A percentile compares a stretch with the other conserved stretches of the same genome.
These are phyloP conservation scores for Netelia virgata DNA, from an alignment of 2,888 invertebrate species.

Conservation along the genomic window DNA sequence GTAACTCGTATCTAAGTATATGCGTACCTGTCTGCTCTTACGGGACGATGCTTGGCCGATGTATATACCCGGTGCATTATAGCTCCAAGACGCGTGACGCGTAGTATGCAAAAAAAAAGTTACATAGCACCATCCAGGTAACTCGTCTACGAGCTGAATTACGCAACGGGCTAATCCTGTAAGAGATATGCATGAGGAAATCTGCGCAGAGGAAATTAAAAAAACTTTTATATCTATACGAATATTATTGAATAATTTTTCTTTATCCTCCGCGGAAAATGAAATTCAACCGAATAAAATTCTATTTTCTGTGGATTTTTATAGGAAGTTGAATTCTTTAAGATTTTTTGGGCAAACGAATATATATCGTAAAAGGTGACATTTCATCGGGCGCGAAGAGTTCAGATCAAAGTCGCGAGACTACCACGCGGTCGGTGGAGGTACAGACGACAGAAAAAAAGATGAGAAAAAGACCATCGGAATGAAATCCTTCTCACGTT, in stretches of 20 bases:
- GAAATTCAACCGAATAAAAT: too few species aligned
- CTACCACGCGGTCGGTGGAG: neutral
- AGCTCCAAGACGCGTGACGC: conserved; percentile 32
- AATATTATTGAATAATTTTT: too few species aligned
- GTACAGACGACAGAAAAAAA: neutral
- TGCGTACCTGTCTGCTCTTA: conserved; percentile 29
- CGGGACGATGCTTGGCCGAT: conserved; percentile 3
- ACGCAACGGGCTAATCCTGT: conserved; percentile 66
- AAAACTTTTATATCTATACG: too few species aligned
- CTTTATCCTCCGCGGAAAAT: too few species aligned
- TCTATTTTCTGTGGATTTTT: neutral
- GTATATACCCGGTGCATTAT: neutral
- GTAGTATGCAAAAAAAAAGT: neutral
- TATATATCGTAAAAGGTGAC: neutral
- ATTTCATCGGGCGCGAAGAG: neutral
- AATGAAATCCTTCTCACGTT: conserved; percentile 42
- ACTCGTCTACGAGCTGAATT: conserved; percentile 57
- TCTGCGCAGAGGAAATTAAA: neutral
- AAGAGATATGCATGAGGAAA: conserved; percentile 36
- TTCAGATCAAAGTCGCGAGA: neutral
- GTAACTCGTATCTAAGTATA: conserved; percentile 58
- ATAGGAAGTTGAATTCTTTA: neutral
- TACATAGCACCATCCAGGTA: conserved; percentile 54
- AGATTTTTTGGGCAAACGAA: neutral
- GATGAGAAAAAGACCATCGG: conserved; percentile 30